Evolutionary conservation across 2,797 vertebrate genomes (phyloP).

Genomic region (Hipposideros larvatus): DNA sequence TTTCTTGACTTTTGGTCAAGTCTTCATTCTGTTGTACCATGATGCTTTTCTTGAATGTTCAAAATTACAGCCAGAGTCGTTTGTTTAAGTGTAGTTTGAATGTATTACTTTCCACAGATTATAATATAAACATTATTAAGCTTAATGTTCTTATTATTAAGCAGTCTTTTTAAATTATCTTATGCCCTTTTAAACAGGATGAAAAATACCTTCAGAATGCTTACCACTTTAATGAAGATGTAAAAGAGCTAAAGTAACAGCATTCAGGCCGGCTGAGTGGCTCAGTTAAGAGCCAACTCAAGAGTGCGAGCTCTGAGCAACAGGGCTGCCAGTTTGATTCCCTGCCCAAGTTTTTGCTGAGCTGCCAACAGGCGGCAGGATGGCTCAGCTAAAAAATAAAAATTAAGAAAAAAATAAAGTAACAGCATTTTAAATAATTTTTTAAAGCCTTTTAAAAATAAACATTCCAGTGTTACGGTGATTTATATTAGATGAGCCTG

Average conservation of each 20-base stretch:
- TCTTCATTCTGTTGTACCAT: background rate
- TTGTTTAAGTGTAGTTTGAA: background rate
- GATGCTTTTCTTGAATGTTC: slow-evolving; percentile 7
- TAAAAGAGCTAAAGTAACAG: background rate
- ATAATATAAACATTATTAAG: background rate
- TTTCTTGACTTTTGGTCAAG: background rate
- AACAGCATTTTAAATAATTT: slow-evolving; percentile 13
- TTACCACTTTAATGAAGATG: slow-evolving; percentile 5
- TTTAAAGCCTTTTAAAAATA: background rate
- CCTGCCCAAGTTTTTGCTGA: too few relatives aligned
- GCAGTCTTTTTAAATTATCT: background rate
- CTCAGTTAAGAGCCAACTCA: too few relatives aligned
- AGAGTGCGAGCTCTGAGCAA: too few relatives aligned
- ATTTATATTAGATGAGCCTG: slow-evolving; percentile 2
- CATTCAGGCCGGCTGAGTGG: too few relatives aligned
- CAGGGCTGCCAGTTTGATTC: too few relatives aligned
- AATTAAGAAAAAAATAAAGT: background rate
- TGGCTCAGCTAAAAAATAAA: too few relatives aligned
- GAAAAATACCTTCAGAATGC: slow-evolving; percentile 25
- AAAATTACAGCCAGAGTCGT: slow-evolving; percentile 36
- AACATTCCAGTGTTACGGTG: background rate
- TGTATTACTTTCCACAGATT: slow-evolving; percentile 10
- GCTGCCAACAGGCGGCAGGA: too few relatives aligned
- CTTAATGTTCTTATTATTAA: background rate
- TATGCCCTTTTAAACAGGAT: background rate